Conservation (phyloP, 1,140 invertebrate species). For the Pteromalus puparum region DNA sequence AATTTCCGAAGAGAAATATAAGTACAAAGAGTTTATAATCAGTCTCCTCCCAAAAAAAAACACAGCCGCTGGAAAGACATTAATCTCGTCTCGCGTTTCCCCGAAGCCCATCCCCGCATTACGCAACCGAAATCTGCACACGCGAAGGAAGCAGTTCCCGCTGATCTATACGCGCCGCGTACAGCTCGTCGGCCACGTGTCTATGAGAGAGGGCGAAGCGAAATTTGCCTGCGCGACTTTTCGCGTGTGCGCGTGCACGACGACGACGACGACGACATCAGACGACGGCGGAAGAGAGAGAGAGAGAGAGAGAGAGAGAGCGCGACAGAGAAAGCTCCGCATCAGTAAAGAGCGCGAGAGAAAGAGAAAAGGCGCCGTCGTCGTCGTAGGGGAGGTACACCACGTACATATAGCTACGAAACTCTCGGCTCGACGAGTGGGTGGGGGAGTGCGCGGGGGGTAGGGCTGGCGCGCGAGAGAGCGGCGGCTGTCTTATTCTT, state of each 20-base stretch:
- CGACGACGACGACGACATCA: not conserved
- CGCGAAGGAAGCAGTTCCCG: slow-evolving; percentile 16
- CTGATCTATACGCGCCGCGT: not conserved
- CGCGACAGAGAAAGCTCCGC: slow-evolving; percentile 8
- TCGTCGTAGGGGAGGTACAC: slow-evolving; percentile 54
- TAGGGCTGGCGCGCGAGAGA: slow-evolving; percentile 48
- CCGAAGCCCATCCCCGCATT: slow-evolving; percentile 21
- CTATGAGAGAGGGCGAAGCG: slow-evolving; percentile 10
- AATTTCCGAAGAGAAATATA: no score
- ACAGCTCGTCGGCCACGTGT: slow-evolving; percentile 47
- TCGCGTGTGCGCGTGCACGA: not conserved
- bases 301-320: slow-evolving; percentile 5
- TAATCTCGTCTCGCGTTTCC: slow-evolving; percentile 8
- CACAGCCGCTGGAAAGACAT: not conserved
- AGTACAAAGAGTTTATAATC: not conserved
- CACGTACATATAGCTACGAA: slow-evolving; percentile 53
- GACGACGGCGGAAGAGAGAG: slow-evolving; percentile 18
- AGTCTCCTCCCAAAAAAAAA: not conserved
- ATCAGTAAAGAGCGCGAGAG: slow-evolving; percentile 5
- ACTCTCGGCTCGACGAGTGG: slow-evolving; percentile 56
- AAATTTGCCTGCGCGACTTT: slow-evolving; percentile 38
- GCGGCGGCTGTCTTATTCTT: slow-evolving; percentile 74
- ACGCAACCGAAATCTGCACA: slow-evolving; percentile 26
- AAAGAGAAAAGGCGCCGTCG: slow-evolving; percentile 53
- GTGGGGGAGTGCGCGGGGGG: not conserved